Evolutionary conservation across 2,797 vertebrate genomes (phyloP).

Genomic region (Rhyacichthys aspro): DNA sequence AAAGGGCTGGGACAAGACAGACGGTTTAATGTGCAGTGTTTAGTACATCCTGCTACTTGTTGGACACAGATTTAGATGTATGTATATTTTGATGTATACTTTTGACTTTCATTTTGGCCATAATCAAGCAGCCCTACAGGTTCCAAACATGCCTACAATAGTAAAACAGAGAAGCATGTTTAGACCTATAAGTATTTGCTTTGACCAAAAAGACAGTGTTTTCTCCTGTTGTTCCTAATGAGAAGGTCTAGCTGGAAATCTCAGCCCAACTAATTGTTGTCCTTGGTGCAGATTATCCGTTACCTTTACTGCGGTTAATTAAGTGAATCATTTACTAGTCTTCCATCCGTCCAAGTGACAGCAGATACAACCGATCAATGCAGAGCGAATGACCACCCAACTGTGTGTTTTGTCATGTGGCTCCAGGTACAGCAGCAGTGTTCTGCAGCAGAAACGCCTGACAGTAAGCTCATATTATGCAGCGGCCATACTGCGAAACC

Average conservation of each 20-base stretch:
- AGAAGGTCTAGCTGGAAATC: neutral
- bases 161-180: no score
- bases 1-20: no score
- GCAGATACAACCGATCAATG: constrained; percentile 11
- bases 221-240: neutral
- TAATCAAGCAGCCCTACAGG: no score
- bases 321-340: constrained; percentile 30
- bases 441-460: constrained; percentile 5
- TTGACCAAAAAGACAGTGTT: no score
- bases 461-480: neutral
- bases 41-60: no score
- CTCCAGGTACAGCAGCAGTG: constrained; percentile 1
- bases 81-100: no score
- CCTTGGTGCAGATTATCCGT: constrained; percentile 3
- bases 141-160: no score
- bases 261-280: neutral
- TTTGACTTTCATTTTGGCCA: no score
- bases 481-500: neutral
- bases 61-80: no score
- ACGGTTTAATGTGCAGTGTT: no score
- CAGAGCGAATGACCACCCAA: constrained; percentile 7
- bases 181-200: no score
- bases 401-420: constrained; percentile 6
- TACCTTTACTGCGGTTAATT: constrained; percentile 11
- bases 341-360: constrained; percentile 21